Evolutionary conservation across 2,797 vertebrate species (phyloP).

Genomic region (Cephalopachus bancanus): DNA sequence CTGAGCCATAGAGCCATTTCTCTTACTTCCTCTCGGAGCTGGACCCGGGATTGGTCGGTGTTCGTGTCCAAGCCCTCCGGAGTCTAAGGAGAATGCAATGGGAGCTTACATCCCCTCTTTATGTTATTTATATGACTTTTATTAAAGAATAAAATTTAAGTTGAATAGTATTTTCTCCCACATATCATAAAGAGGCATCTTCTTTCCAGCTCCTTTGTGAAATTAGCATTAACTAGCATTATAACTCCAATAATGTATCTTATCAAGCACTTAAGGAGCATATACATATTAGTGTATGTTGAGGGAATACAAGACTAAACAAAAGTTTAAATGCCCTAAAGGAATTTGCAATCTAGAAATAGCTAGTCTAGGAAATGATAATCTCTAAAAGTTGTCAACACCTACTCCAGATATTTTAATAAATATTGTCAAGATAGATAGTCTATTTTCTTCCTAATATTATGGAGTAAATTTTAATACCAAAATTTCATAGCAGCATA

Average conservation of each 20-base stretch:
- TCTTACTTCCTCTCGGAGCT: background rate
- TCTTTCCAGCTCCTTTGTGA: background rate
- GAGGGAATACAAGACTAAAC: background rate
- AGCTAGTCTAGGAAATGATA: background rate
- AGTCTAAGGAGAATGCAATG: background rate
- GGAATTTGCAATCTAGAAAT: background rate
- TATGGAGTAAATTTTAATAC: slow-evolving; percentile 60
- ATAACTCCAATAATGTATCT: slow-evolving; percentile 12
- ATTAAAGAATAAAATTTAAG: slow-evolving; percentile 17
- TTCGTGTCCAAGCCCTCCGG: background rate
- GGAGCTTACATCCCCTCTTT: background rate
- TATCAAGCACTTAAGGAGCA: background rate
- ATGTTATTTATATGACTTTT: background rate
- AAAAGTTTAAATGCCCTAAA: background rate
- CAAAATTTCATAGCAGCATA: slow-evolving; percentile 30
- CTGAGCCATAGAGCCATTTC: background rate
- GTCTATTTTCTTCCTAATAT: slow-evolving; percentile 62
- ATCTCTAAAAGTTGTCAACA: background rate
- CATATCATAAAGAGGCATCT: background rate
- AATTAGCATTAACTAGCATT: background rate
- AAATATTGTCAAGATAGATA: slow-evolving; percentile 37
- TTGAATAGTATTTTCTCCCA: background rate
- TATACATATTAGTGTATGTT: background rate
- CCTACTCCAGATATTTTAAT: slow-evolving; percentile 29
- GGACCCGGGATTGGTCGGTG: background rate